Evolutionary conservation across 2,113 vertebrate species (phyloP), one percentile per base, ranked within the genome.

Genomic region (Struthidea cinerea): DNA sequence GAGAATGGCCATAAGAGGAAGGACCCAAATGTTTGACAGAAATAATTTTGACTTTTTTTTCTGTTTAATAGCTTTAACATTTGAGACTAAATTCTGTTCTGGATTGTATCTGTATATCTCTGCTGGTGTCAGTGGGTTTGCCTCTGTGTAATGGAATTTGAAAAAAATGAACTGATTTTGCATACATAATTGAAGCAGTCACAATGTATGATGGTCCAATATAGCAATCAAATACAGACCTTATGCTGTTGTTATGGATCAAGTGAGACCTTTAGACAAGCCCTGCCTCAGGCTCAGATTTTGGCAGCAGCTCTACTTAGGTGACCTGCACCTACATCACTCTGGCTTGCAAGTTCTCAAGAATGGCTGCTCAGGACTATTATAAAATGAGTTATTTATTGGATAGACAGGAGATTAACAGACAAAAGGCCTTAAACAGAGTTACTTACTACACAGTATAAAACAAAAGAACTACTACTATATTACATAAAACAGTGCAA

Each of bases 61-160:
- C 50, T 57, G 26, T 75, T 92, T 87, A 91, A 91, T 61, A 26
- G 26, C 37, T 91, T 93, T 74, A 91, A 80, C 22, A 67, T 87
- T 93, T 91, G 63, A 87, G 50, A 64, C 14, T 69, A 80, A 46
- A 65, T 77, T 95, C 37, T 87, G 9, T 49, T 89, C 53, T 91
- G 37, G 27, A 19, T 39, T 73, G 13, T 65, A 28, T 68, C 52
- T 13, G 1, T 57, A 11, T 65, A 77, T 82, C 46, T 91, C 37
- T 6, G 33, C 59, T 80, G 46, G 32, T 85, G 59, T 61, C 61
- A 79, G 37, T 73, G 50, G 24, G 13, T 94, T 91, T 94, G 49
- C 16, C 41, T 64, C 77, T 33, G 6, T 3, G 3, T 84, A 82
- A 79, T 81, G 44, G 37, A 87, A 78, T 81, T 75, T 78, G 23